These are phyloP conservation scores for Brotula barbata DNA, from an alignment of 2,797 vertebrate species.

Conservation along the genomic window DNA sequence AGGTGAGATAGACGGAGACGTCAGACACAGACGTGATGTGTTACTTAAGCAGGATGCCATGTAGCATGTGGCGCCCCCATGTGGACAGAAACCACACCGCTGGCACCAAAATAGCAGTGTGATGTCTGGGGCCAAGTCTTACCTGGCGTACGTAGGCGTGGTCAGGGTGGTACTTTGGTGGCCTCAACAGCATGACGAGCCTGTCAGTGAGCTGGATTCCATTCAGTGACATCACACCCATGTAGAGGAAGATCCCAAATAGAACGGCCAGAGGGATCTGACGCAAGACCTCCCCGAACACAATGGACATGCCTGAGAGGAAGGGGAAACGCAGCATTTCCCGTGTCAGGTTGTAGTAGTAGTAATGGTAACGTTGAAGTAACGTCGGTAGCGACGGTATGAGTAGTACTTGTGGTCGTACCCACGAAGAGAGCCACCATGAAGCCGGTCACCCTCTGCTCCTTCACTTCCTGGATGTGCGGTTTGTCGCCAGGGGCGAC, in stretches of 20 bases:
- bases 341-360: not conserved
- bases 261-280: constrained; percentile 91
- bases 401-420: constrained; percentile 62
- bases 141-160: constrained; percentile 89
- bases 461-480: constrained; percentile 91
- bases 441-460: constrained; percentile 91
- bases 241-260: too few species aligned
- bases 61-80: too few species aligned
- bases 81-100: too few species aligned
- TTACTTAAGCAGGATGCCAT: too few species aligned
- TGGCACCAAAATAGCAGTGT: not conserved
- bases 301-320: constrained; percentile 80
- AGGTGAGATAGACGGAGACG: not conserved
- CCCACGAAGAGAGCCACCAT: constrained; percentile 89
- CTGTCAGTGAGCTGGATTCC: constrained; percentile 93
- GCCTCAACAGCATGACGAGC: constrained; percentile 88
- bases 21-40: too few species aligned
- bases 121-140: constrained; percentile 36
- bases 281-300: constrained; percentile 88
- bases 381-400: not conserved
- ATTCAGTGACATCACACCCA: constrained; percentile 92
- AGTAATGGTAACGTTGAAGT: not conserved
- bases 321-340: not conserved
- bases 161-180: constrained; percentile 91
- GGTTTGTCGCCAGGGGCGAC: constrained; percentile 91